Evolutionary conservation across 37 sponge, comb jelly and placozoan genomes (phyloP).

Genomic region (Spongilla lacustris): DNA sequence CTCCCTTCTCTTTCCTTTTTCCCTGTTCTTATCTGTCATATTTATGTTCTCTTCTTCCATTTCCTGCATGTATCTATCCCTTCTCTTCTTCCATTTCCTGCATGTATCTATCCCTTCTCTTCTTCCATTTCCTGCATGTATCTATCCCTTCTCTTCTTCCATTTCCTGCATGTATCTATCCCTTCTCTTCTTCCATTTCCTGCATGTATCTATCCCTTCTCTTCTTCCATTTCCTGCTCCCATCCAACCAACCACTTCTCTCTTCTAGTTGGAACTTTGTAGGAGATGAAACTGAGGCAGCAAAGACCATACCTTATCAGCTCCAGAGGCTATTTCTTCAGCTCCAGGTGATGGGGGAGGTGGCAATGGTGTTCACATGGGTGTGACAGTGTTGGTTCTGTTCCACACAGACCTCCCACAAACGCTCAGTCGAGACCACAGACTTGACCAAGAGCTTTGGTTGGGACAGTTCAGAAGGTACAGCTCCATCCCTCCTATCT

Average conservation of each 20-base stretch:
- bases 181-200: background rate
- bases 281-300: conserved; percentile 23
- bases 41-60: too few relatives aligned
- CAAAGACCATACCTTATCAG: conserved; percentile 89
- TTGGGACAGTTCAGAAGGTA: conserved; percentile 95
- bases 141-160: background rate
- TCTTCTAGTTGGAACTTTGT: conserved; percentile 21
- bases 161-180: background rate
- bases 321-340: conserved; percentile 87
- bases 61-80: too few relatives aligned
- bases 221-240: background rate
- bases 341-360: conserved; percentile 57
- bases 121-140: background rate
- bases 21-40: too few relatives aligned
- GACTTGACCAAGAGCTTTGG: conserved; percentile 96
- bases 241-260: background rate
- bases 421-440: conserved; percentile 93
- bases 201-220: background rate
- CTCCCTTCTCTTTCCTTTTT: too few relatives aligned
- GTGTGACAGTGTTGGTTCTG: background rate
- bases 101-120: background rate
- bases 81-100: too few relatives aligned
- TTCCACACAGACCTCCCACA: conserved; percentile 65
- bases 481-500: background rate
- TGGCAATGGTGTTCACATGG: background rate